A percentile compares a stretch with the other conserved stretches of the same genome.
These are phyloP conservation scores for Sphaeridia pumilis DNA, from an alignment of 2,888 invertebrate species.

Conservation along the genomic window DNA sequence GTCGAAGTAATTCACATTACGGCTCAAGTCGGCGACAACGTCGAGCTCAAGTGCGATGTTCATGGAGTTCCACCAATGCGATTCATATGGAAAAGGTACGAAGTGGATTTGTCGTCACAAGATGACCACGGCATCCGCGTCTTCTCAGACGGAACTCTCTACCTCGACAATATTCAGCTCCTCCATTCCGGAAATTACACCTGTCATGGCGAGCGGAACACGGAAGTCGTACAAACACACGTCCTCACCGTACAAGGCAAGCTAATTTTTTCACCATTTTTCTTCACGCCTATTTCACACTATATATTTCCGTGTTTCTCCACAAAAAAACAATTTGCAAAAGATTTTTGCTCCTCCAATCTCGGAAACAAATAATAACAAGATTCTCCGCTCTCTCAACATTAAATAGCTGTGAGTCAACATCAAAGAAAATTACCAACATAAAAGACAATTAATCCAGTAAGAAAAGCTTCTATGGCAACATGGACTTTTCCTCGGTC, in stretches of 20 bases:
- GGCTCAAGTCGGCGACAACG: constrained; percentile 56
- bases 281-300: too few species aligned
- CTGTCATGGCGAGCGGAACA: constrained; percentile 59
- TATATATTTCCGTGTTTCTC: too few species aligned
- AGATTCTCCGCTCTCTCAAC: too few species aligned
- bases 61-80: constrained; percentile 57
- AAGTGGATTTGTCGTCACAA: constrained; percentile 31
- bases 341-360: too few species aligned
- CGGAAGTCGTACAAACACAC: constrained; percentile 61
- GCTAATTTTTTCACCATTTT: too few species aligned
- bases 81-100: constrained; percentile 52
- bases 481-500: too few species aligned
- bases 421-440: too few species aligned
- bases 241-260: constrained; percentile 60
- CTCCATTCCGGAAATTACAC: constrained; percentile 66
- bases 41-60: constrained; percentile 65
- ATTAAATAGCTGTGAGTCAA: too few species aligned
- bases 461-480: too few species aligned
- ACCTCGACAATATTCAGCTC: constrained; percentile 57
- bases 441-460: too few species aligned
- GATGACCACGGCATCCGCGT: constrained; percentile 48
- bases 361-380: too few species aligned
- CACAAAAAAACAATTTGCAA: too few species aligned
- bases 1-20: constrained; percentile 57
- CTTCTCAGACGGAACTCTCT: constrained; percentile 61